Evolutionary conservation across 2,888 invertebrate species (phyloP), one percentile per base, ranked within the genome.

Genomic region (Bedellia somnulentella): DNA sequence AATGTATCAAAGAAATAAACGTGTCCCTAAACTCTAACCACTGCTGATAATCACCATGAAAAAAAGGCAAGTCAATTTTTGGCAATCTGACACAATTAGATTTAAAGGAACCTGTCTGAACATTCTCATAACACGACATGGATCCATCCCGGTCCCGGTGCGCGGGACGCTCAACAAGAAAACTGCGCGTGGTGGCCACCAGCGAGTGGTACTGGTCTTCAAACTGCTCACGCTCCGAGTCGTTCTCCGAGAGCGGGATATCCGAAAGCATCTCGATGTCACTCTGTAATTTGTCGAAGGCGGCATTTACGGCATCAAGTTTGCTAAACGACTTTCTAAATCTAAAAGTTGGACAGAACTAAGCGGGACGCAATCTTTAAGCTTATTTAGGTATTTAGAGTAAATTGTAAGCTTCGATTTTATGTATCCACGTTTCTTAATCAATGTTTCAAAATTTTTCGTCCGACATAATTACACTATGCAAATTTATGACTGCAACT

Each of bases 1-100:
- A n/a, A 15, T 27, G 27, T 9, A 27, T 27, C 9, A 27, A 11
- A 18, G n/a, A n/a, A n/a, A n/a, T n/a, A n/a, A n/a, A n/a, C n/a
- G n/a, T n/a, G n/a, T n/a, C n/a, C n/a, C n/a, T n/a, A n/a, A n/a
- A n/a, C n/a, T n/a, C n/a, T n/a, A n/a, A n/a, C n/a, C n/a, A n/a
- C n/a, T n/a, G n/a, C 18, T 18, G 5, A 18, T 18, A 18, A 8
- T 8, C 8, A 18, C 18, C 18, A 18, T 8, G 5, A 18, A 18
- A 18, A 5, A 6, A 8, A 18, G 18, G 18, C 18, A 18, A 18
- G 8, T 18, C 18, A 6, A 18, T 18, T 18, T 18, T 18, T 18
- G 18, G 18, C 8, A 18, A 18, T 6, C 18, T 5, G 18, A 18
- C 8, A 18, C 5, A 18, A 18, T 18, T 18, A 8, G 5, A 8